Evolutionary conservation across 2,888 invertebrate species (phyloP).

Genomic region (Pimpla rufipes): DNA sequence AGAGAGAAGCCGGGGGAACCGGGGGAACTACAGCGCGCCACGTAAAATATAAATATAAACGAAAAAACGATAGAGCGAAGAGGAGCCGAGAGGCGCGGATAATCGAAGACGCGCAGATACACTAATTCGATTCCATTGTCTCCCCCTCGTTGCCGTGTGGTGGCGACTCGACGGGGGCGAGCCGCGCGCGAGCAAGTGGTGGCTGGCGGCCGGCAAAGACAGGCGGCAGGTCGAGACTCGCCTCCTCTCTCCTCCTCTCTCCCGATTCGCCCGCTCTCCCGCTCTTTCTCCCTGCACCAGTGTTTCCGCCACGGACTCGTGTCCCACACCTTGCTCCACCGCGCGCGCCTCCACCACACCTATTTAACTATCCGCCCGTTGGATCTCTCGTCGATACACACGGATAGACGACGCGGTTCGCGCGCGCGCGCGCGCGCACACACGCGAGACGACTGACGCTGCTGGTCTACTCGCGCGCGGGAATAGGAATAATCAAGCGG

Average conservation of each 20-base stretch:
- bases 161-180: constrained; percentile 72
- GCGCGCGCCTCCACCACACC: neutral
- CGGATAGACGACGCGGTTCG: neutral
- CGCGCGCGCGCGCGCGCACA: neutral
- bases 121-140: constrained; percentile 74
- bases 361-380: constrained; percentile 19
- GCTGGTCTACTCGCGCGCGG: neutral
- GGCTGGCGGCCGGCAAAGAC: neutral
- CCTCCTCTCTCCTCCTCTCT: constrained; percentile 3
- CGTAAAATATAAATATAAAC: too few species aligned
- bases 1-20: too few species aligned
- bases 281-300: neutral
- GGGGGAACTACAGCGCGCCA: too few species aligned
- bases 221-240: neutral
- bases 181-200: constrained; percentile 33
- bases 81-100: constrained; percentile 3
- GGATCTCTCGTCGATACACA: neutral
- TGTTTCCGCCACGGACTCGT: constrained; percentile 13
- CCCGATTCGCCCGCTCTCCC: neutral
- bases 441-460: too few species aligned
- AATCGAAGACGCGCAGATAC: too few species aligned
- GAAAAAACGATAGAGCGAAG: too few species aligned
- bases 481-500: constrained; percentile 18
- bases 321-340: neutral
- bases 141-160: constrained; percentile 71